Base-by-base conservation (phyloP, 2,888 invertebrate species). In the Stenurella melanura region DNA sequence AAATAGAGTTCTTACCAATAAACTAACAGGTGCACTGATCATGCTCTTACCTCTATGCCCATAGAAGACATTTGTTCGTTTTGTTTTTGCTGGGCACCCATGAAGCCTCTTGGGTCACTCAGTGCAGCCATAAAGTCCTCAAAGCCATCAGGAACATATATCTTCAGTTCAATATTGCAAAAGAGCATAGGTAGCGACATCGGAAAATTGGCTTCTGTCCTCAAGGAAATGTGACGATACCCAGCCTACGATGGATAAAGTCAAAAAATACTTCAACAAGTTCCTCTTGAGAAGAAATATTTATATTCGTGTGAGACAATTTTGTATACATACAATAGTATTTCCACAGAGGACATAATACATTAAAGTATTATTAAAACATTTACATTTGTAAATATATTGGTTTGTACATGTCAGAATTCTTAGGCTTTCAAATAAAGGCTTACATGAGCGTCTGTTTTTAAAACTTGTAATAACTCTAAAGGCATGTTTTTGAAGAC, bases 121-220 rank as follows among this genome's bases (percentile, higher is more conserved):
- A 99, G 90, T 5, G 98, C 98, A 78, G 98, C 98, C 96, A 99
- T 99, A 89, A 99, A 96, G 88, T 98, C 98, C 92, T 98, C 98
- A 88, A 99, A 96, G 68, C 99, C 99, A 91, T 99, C 98, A 58
- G 99, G 99, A 83, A 99, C 98, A 91, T 99, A 99, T 86, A 99
- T 99, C 92, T 99, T 99, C 80, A 99, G 93, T 90, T 98, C 98
- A 87, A 99, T 98, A 89, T 98, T 97, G 88, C 99, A 99, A 91
- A 99, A 99, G 81, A 99, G 92, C 95, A 99, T 99, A 56, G 99
- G 98, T 86, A 99, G 92, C 0, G 99, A 98, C 96, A 99, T 97
- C 74, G 99, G 98, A 90, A 99, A 98, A 91, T 99, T 99, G 74
- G 99, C 98, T 89, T 99, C 99, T 0, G 99, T 99, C 78, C 99